Evolutionary conservation across 2,888 invertebrate species (phyloP), one percentile per base, ranked within the genome.

Genomic region (Mesochorus sp.): DNA sequence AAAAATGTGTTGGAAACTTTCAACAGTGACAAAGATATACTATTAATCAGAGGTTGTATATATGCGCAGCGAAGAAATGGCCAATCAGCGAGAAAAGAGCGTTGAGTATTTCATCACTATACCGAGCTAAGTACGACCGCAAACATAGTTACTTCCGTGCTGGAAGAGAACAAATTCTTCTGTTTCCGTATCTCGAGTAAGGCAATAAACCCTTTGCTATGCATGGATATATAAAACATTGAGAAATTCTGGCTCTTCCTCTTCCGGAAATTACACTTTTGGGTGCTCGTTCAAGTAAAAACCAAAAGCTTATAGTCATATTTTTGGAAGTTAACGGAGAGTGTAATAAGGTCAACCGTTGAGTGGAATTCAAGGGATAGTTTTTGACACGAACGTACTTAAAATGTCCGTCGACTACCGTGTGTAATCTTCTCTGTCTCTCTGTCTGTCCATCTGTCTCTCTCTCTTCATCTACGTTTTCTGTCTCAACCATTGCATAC

Each of bases 321-420:
- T 72, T 64, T 55, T 55, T 62, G 53, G 53, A 42, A 47, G 39
- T 73, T 42, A 8, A 61, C 39, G 10, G 14, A 26, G 17, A 2
- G 17, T 24, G 62, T 57, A 64, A 68, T 67, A 77, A 77, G 53
- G 62, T 68, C 62, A 26, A 68, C 47, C 14, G 17, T 64, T 72
- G 31, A 59, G 26, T 42, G 47, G 55, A 72, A 55, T 55, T 62
- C 55, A 26, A 39, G 73, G 55, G 76, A 55, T 6, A 53, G 72
- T 62, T 68, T 73, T 73, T 34, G 31, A 77, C 49, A 61, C 62
- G 42, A 77, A 62, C 68, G 49, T 49, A 64, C 73, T 68, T 42
- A 37, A 68, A 67, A 68, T 57, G 42, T 51, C 42, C 37, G 24
- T 55, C n/a, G 21, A 49, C 73, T 26, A 14, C 73, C 8, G 28